phyloP scores from a whole-genome alignment of 2,113 vertebrate genomes.

The Shinisaurus crocodilurus region DNA sequence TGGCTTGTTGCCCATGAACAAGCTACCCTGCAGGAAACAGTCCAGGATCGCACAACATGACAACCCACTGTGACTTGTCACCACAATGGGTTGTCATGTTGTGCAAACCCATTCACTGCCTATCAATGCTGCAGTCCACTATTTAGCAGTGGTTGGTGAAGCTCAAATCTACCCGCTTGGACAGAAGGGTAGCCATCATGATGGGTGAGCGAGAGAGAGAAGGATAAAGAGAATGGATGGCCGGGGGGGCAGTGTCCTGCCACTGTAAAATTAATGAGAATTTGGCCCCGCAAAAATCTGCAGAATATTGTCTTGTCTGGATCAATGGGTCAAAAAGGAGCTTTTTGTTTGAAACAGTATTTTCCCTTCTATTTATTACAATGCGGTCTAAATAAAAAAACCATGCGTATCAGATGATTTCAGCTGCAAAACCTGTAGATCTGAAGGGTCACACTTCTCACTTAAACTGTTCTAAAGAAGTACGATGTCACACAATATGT shows the following conservation, averaged over 20 bases:
- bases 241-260: neutral
- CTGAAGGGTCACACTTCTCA: conserved; percentile 50
- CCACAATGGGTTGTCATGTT: too few relatives aligned
- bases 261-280: conserved; percentile 47
- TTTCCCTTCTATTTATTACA: conserved; percentile 61
- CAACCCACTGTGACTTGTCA: too few relatives aligned
- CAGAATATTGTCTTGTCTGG: conserved; percentile 48
- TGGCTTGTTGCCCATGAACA: too few relatives aligned
- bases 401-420: conserved; percentile 63
- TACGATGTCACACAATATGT: conserved; percentile 24
- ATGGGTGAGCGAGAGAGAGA: neutral
- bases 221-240: neutral
- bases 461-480: conserved; percentile 58
- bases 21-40: too few relatives aligned
- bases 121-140: neutral
- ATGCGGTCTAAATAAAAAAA: conserved; percentile 74
- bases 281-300: conserved; percentile 50
- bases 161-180: neutral
- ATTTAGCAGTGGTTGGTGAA: neutral
- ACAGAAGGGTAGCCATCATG: neutral
- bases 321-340: conserved; percentile 63
- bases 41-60: too few relatives aligned
- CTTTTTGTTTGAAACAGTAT: conserved; percentile 65
- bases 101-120: too few relatives aligned
- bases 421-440: conserved; percentile 57